A percentile compares a stretch with the other conserved stretches of the same genome.
These are phyloP conservation scores for Zeus faber DNA, from an alignment of 2,113 vertebrate species.

Conservation along the genomic window DNA sequence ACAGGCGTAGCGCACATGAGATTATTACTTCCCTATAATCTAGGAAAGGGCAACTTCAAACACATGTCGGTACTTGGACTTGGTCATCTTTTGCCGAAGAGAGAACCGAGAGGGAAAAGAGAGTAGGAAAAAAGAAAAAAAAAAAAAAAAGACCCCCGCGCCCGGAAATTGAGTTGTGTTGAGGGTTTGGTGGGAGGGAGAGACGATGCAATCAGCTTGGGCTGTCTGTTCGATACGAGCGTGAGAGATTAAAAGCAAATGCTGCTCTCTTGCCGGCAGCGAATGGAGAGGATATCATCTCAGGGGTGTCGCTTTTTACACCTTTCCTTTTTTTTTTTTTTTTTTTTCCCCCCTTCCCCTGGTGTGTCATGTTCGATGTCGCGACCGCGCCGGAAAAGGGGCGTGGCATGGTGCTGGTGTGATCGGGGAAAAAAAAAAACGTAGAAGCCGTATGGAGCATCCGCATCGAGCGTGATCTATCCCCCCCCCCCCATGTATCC, in stretches of 20 bases:
- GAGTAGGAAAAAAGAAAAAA: too few relatives aligned
- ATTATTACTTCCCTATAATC: background rate
- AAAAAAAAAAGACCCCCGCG: too few relatives aligned
- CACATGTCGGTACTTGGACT: background rate
- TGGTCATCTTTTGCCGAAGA: slow-evolving; percentile 1
- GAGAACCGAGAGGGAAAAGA: slow-evolving; percentile 7
- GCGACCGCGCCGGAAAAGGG: too few relatives aligned
- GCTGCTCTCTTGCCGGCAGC: slow-evolving; percentile 27
- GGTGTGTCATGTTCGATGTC: too few relatives aligned
- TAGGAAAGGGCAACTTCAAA: background rate
- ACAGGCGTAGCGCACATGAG: background rate
- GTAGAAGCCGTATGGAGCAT: too few relatives aligned
- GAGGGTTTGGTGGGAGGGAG: background rate
- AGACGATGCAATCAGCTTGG: slow-evolving; percentile 34
- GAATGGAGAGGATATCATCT: slow-evolving; percentile 12
- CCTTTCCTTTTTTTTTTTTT: background rate
- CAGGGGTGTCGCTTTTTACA: background rate
- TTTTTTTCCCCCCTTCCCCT: too few relatives aligned
- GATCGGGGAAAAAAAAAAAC: too few relatives aligned
- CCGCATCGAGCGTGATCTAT: too few relatives aligned
- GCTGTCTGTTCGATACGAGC: slow-evolving; percentile 20
- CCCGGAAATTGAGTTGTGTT: background rate
- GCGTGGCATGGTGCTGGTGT: too few relatives aligned
- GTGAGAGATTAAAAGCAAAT: slow-evolving; percentile 24
- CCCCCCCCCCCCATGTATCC: too few relatives aligned